These are phyloP conservation scores for Junonia oenone DNA, from an alignment of 2,888 invertebrate species.

Conservation along the genomic window DNA sequence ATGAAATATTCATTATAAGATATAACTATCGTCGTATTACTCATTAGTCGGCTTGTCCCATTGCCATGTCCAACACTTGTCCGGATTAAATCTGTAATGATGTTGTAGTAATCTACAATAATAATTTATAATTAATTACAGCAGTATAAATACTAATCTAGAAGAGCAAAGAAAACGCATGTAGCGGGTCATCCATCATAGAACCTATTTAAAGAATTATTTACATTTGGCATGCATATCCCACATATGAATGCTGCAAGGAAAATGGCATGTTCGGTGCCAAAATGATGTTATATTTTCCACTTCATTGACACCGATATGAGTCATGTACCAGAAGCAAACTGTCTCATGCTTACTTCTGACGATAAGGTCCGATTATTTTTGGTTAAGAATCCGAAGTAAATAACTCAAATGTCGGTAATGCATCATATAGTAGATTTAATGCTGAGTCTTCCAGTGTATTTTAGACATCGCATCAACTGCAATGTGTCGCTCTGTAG, in stretches of 20 bases:
- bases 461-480: constrained; percentile 11
- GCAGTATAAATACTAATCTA: constrained; percentile 13
- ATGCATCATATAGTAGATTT: constrained; percentile 45
- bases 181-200: constrained; percentile 21
- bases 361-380: constrained; percentile 62
- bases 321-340: constrained; percentile 45
- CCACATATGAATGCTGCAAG: constrained; percentile 41
- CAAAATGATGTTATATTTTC: constrained; percentile 64
- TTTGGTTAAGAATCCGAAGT: constrained; percentile 30
- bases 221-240: constrained; percentile 48
- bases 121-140: constrained; percentile 23
- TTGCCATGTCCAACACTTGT: constrained; percentile 28
- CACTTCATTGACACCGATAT: constrained; percentile 57
- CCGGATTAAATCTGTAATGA: constrained; percentile 19
- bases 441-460: constrained; percentile 33
- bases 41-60: constrained; percentile 20
- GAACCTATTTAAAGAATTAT: constrained; percentile 45
- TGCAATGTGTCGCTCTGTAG: constrained; percentile 7
- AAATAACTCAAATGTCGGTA: constrained; percentile 38
- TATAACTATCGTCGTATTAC: constrained; percentile 12
- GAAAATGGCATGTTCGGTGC: constrained; percentile 51
- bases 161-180: constrained; percentile 15
- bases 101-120: constrained; percentile 17
- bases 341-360: constrained; percentile 40
- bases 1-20: constrained; percentile 22